Base-by-base conservation (phyloP, 2,888 invertebrate genomes). In the Arrhopalites spinosus region DNA sequence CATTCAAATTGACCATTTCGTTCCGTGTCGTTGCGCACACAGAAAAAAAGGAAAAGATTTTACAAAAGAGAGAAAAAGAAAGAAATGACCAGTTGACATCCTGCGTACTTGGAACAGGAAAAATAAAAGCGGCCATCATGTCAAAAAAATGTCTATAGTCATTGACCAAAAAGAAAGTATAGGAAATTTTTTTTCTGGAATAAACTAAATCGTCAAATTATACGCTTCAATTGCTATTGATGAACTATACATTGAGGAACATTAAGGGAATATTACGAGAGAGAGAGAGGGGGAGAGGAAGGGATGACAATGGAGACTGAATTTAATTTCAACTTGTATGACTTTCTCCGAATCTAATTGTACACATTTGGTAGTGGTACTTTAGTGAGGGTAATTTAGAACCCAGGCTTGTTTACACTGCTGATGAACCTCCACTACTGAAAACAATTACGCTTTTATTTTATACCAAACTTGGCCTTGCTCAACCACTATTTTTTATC, bases 151-250 rank as follows among this genome's bases (percentile, higher is more conserved):
- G n/a, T n/a, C n/a, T n/a, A n/a, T n/a, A n/a, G n/a, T n/a, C n/a
- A n/a, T n/a, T n/a, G n/a, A n/a, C n/a, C n/a, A n/a, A n/a, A n/a
- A n/a, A n/a, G n/a, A n/a, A n/a, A n/a, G n/a, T n/a, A n/a, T n/a
- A n/a, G n/a, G 30, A 36, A 15, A 13, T 13, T 67, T n/a, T 20
- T 3, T 17, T 45, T 5, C 23, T 11, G 27, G 50, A 29, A 64
- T n/a, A 64, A 64, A 29, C 36, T 47, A 53, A 30, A 69, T 69
- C 53, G 30, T 53, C 27, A 69, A 69, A 69, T 69, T 56, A 69
- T 53, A 69, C 69, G 56, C 11, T 13, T 69, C 15, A 69, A n/a
- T 56, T 53, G 30, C 13, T 69, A 71, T 61, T 71, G 71, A 70
- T 56, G 70, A 70, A 30, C 56, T 53, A 53, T 29, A 29, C 8